These are phyloP conservation scores for Limnephilus lunatus DNA, from an alignment of 2,888 invertebrate species.

Conservation along the genomic window DNA sequence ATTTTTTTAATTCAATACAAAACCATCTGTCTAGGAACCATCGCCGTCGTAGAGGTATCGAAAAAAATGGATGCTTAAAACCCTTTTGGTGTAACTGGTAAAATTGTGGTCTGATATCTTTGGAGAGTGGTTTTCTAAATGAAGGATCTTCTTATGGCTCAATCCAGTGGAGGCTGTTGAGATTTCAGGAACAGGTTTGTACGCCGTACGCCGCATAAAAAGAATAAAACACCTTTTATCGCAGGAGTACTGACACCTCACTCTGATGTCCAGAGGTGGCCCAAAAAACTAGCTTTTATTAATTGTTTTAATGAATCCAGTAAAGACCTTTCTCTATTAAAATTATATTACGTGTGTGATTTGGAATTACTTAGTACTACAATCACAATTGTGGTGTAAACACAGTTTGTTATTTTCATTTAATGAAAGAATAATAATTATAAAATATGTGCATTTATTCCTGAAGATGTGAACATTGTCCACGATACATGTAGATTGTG, in stretches of 20 bases:
- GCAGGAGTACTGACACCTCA: slow-evolving; percentile 39
- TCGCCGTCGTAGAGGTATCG: not conserved
- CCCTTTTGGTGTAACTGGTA: not conserved
- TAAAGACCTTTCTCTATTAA: not conserved
- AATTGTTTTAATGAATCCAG: not conserved
- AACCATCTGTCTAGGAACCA: no score
- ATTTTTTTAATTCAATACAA: no score
- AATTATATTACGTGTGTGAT: no score
- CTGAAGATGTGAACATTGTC: no score
- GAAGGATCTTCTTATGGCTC: slow-evolving; percentile 8
- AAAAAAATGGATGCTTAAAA: not conserved
- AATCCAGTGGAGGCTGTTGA: not conserved
- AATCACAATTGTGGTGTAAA: no score
- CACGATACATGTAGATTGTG: no score
- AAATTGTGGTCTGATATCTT: not conserved
- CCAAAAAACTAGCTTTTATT: not conserved
- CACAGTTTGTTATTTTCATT: no score
- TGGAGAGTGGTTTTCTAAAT: slow-evolving; percentile 8
- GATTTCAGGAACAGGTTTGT: slow-evolving; percentile 48
- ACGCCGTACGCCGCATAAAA: slow-evolving; percentile 45
- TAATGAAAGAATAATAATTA: no score
- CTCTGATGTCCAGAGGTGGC: not conserved
- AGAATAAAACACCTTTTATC: slow-evolving; percentile 48
- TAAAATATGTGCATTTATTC: no score
- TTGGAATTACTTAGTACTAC: no score